These are phyloP conservation scores for Megamerina dolium DNA, from an alignment of 2,888 invertebrate species.

Conservation along the genomic window DNA sequence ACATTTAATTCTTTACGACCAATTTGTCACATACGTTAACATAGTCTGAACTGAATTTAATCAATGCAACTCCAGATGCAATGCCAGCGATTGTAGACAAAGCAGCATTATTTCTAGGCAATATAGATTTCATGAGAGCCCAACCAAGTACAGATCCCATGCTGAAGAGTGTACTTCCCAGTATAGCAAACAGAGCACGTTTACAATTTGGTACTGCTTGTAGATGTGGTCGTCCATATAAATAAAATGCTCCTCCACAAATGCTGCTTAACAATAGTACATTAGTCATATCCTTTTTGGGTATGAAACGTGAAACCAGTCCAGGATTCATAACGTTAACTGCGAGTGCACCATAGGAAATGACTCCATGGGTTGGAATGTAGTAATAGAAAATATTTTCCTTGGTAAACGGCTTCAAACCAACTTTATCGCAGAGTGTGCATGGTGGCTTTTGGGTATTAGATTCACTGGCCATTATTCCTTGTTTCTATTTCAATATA, in stretches of 20 bases:
- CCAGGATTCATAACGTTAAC: constrained; percentile 81
- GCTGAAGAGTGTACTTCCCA: constrained; percentile 76
- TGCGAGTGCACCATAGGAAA: constrained; percentile 70
- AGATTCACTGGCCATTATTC: constrained; percentile 34
- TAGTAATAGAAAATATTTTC: constrained; percentile 71
- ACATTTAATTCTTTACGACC: too few species aligned
- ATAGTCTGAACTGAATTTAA: constrained; percentile 45
- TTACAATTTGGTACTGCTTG: constrained; percentile 57
- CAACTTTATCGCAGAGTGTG: constrained; percentile 41
- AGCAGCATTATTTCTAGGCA: constrained; percentile 48
- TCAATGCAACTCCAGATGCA: constrained; percentile 41
- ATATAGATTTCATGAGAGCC: constrained; percentile 75
- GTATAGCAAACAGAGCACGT: constrained; percentile 59
- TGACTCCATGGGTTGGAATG: constrained; percentile 67
- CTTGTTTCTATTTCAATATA: constrained; percentile 10
- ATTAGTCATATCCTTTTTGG: constrained; percentile 67
- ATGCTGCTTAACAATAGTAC: constrained; percentile 73
- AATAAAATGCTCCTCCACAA: constrained; percentile 74
- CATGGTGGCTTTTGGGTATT: constrained; percentile 31
- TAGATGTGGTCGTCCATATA: constrained; percentile 75
- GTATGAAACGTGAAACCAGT: constrained; percentile 61
- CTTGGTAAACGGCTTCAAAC: constrained; percentile 62
- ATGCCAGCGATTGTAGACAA: constrained; percentile 41
- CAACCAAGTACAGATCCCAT: constrained; percentile 84
- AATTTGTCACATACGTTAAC: constrained; percentile 42